Percentiles rank a stretch among this genome's conserved stretches.
These are phyloP conservation scores for Arctia plantaginis DNA, from an alignment of 2,888 invertebrate genomes.

Conservation along the genomic window DNA sequence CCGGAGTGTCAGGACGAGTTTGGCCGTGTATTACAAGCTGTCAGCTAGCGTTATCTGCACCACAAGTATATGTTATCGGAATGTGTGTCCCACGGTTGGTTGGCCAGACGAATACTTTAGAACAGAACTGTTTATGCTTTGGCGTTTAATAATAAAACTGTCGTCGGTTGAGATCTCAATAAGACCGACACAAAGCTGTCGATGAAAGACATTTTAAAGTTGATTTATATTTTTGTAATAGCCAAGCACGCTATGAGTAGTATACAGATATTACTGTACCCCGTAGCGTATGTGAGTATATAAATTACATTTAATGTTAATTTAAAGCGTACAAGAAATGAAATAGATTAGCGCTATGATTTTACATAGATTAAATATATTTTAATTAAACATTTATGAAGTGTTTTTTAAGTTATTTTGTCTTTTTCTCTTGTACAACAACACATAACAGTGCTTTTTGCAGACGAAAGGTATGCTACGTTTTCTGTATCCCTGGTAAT, in stretches of 20 bases:
- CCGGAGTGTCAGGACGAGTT: conserved; percentile 76
- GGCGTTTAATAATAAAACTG: conserved; percentile 49
- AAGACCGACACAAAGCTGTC: conserved; percentile 35
- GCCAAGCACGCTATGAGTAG: background rate
- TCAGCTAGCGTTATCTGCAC: conserved; percentile 76
- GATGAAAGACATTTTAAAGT: conserved; percentile 37
- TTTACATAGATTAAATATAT: no score
- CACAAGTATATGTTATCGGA: conserved; percentile 70
- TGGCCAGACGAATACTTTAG: conserved; percentile 45
- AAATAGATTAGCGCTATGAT: background rate
- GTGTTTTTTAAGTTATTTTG: background rate
- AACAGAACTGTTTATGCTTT: conserved; percentile 46
- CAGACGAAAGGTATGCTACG: no score
- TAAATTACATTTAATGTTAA: background rate
- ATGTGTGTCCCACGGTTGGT: conserved; percentile 72
- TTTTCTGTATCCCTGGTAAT: no score
- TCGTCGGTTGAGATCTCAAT: conserved; percentile 45
- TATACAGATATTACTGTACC: background rate
- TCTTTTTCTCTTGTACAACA: background rate
- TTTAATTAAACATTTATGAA: background rate
- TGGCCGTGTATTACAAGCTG: conserved; percentile 76
- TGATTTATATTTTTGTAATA: conserved; percentile 32
- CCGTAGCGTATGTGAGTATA: background rate
- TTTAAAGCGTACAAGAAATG: background rate
- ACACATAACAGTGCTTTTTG: no score